Percentiles rank a stretch among this genome's conserved stretches.
Evolutionary conservation across 2,888 invertebrate genomes (phyloP).

Genomic region (Mimachlamys varia): DNA sequence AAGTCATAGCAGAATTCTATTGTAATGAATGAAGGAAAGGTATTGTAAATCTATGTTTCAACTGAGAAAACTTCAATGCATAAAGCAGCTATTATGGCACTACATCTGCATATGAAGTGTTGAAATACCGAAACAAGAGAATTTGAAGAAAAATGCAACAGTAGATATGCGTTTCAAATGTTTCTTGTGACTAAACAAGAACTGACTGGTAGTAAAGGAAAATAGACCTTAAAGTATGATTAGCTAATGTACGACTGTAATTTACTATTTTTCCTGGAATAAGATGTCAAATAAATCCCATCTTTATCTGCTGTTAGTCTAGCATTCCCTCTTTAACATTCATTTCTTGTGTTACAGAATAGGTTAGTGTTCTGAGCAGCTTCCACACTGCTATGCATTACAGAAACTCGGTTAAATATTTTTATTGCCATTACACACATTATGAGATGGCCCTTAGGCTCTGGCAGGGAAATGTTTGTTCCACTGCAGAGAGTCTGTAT

Average conservation of each 20-base stretch:
- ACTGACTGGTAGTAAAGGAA: background rate
- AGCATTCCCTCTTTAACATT: background rate
- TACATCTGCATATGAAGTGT: background rate
- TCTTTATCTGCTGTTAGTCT: background rate
- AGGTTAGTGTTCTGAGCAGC: background rate
- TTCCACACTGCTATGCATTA: background rate
- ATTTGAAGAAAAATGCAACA: background rate
- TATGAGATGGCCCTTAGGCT: background rate
- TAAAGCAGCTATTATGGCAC: background rate
- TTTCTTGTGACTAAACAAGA: background rate
- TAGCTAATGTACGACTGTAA: background rate
- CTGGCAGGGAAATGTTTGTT: background rate
- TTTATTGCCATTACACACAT: background rate
- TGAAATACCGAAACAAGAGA: background rate
- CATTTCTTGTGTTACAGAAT: background rate
- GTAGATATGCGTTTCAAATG: background rate
- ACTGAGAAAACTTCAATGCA: background rate
- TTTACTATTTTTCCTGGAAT: background rate
- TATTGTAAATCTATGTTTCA: background rate
- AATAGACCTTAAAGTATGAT: background rate
- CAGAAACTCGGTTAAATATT: conserved; percentile 26
- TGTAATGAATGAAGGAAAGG: background rate
- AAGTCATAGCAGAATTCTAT: background rate
- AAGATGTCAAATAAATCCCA: background rate
- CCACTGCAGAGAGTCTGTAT: background rate